Evolutionary conservation across 1,140 invertebrate species (phyloP), one percentile per base, ranked within the genome.

Genomic region (Drosophila quadrilineata): DNA sequence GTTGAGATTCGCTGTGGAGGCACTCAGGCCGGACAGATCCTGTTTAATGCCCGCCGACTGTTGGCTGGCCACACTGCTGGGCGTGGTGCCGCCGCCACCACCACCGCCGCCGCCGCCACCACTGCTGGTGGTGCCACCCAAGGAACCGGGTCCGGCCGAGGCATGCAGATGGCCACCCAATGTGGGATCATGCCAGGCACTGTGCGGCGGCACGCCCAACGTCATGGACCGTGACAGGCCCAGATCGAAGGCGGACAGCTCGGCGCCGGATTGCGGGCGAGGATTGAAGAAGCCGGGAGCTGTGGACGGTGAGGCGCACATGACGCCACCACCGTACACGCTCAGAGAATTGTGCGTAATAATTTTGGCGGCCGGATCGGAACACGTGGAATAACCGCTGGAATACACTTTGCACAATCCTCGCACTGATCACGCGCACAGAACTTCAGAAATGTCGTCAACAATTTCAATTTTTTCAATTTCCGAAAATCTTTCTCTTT

Each of bases 191-290:
- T 95, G 92, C 93, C 94, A 94, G 21, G 91, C 90, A 87, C 91
- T 92, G 40, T 91, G 91, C 46, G 92, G 92, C 82, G 92, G 92
- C 67, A 93, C 94, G 63, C 94, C 94, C 89, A 95, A 89, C 76
- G 93, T 93, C 94, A 95, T 94, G 75, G 91, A 90, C 69, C 92
- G 91, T 72, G 92, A 91, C 84, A 93, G 92, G 66, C 92, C 92
- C 89, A 92, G 90, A 90, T 93, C 92, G 90, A 93, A 89, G 66
- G 87, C 76, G 60, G 87, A 87, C 45, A 89, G 59, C 65, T 90
- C 88, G 52, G 91, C 90, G 54, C 86, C 79, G 40, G 87, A 76
- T 33, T 89, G 89, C 10, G 86, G 75, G n/a, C 89, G 79, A 38
- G 86, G 89, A 59, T 89, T 90, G 68, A 90, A 90, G 75, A 90